Conservation (phyloP, 2,797 vertebrate species). For the Lagodon rhomboides region DNA sequence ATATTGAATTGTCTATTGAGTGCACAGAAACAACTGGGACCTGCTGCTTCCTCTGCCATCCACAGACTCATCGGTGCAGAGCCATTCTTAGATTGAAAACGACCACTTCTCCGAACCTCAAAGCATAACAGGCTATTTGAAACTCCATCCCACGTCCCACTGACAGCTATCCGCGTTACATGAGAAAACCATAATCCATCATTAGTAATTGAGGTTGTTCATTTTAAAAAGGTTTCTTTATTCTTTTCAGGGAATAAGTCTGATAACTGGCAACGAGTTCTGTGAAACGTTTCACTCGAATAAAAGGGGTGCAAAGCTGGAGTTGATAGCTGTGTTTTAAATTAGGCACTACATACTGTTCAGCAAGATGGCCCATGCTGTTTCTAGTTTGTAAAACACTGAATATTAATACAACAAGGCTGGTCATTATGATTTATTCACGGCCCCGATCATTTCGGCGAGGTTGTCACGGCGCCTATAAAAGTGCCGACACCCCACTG, state of each 20-base stretch:
- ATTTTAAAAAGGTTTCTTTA: constrained; percentile 42
- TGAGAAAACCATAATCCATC: constrained; percentile 54
- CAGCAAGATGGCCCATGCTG: neutral
- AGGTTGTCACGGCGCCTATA: neutral
- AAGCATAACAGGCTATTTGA: constrained; percentile 39
- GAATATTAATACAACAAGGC: neutral
- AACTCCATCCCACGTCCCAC: constrained; percentile 24
- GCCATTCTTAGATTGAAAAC: constrained; percentile 45
- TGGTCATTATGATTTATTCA: neutral
- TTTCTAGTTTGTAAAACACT: neutral
- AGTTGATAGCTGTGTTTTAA: constrained; percentile 29
- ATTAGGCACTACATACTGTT: constrained; percentile 14
- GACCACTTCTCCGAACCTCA: constrained; percentile 23
- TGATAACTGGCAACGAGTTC: constrained; percentile 25
- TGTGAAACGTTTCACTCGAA: constrained; percentile 40
- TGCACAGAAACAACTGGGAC: constrained; percentile 28
- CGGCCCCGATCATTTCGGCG: neutral
- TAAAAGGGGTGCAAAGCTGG: constrained; percentile 33
- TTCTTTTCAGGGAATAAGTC: constrained; percentile 35
- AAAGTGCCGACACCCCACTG: neutral
- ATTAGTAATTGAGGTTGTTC: constrained; percentile 45
- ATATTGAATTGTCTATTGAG: constrained; percentile 4
- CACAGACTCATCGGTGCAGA: constrained; percentile 13
- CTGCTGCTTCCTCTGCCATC: constrained; percentile 8
- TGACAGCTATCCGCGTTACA: constrained; percentile 44